A percentile compares a stretch with the other conserved stretches of the same genome.
Evolutionary conservation across 1,140 invertebrate genomes (phyloP).

Genomic region (Ctenoplectra terminalis): DNA sequence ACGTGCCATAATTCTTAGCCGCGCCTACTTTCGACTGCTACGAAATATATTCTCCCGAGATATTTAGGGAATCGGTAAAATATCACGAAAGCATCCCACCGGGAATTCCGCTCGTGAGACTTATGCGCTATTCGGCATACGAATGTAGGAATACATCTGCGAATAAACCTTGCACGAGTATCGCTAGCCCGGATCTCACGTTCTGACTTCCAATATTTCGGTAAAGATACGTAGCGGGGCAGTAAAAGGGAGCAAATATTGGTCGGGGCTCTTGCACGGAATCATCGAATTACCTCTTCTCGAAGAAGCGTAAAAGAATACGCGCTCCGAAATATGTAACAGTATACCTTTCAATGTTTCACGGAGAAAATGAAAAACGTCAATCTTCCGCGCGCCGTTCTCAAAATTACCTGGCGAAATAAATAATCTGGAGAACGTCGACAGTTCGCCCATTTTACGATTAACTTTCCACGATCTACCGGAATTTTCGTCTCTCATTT

Average conservation of each 20-base stretch:
- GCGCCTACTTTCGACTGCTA: constrained; percentile 11
- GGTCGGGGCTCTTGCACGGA: constrained; percentile 1
- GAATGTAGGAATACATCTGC: constrained; percentile 40
- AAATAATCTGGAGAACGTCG: neutral
- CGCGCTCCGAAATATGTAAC: neutral
- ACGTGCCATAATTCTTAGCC: constrained; percentile 13
- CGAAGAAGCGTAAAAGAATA: constrained; percentile 11
- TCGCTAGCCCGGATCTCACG: constrained; percentile 31
- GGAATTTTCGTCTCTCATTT: neutral
- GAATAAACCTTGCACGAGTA: constrained; percentile 24
- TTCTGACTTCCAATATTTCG: constrained; percentile 47
- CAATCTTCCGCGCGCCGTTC: too few species aligned
- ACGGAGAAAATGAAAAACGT: neutral
- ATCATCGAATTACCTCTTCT: constrained; percentile 32
- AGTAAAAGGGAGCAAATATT: constrained; percentile 35
- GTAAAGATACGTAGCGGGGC: constrained; percentile 15
- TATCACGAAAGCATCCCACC: constrained; percentile 33
- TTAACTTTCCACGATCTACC: neutral
- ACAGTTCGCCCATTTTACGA: neutral
- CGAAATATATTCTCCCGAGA: constrained; percentile 39
- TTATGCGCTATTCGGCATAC: constrained; percentile 44
- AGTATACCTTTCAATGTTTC: neutral
- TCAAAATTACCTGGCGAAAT: neutral
- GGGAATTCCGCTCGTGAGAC: constrained; percentile 48
- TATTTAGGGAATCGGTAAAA: constrained; percentile 52